Evolutionary conservation across 2,113 vertebrate genomes (phyloP).

Genomic region (Peromyscus maniculatus): DNA sequence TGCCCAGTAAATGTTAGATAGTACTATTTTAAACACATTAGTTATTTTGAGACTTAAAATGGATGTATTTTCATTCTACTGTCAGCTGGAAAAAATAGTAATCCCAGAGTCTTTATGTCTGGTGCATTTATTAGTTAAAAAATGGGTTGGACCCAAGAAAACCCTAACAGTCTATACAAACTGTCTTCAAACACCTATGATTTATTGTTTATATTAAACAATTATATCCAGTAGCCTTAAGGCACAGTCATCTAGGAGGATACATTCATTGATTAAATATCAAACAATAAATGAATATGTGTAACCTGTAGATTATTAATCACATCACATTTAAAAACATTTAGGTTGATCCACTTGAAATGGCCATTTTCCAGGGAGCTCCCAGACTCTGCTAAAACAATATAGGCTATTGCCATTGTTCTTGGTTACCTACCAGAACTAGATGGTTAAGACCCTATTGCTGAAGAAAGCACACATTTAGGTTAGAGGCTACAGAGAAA

Average conservation of each 20-base stretch:
- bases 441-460: not conserved
- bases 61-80: slow-evolving; percentile 46
- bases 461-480: not conserved
- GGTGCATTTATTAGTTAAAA: slow-evolving; percentile 38
- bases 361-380: not conserved
- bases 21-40: slow-evolving; percentile 39
- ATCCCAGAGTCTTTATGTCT: slow-evolving; percentile 30
- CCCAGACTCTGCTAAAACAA: not conserved
- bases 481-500: not conserved
- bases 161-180: not conserved
- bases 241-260: not conserved
- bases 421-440: not conserved
- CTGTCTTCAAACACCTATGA: slow-evolving; percentile 86
- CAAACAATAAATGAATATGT: slow-evolving; percentile 42
- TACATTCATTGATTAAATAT: slow-evolving; percentile 47
- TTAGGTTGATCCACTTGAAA: slow-evolving; percentile 44
- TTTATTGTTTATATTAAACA: slow-evolving; percentile 85
- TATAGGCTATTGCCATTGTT: not conserved
- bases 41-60: slow-evolving; percentile 49
- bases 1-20: slow-evolving; percentile 43
- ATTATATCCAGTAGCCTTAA: slow-evolving; percentile 35
- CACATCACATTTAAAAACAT: slow-evolving; percentile 56
- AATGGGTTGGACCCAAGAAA: not conserved
- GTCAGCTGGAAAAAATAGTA: slow-evolving; percentile 1
- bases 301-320: not conserved